Evolutionary conservation across 2,888 invertebrate species (phyloP), one percentile per base, ranked within the genome.

Genomic region (Unio delphinus): DNA sequence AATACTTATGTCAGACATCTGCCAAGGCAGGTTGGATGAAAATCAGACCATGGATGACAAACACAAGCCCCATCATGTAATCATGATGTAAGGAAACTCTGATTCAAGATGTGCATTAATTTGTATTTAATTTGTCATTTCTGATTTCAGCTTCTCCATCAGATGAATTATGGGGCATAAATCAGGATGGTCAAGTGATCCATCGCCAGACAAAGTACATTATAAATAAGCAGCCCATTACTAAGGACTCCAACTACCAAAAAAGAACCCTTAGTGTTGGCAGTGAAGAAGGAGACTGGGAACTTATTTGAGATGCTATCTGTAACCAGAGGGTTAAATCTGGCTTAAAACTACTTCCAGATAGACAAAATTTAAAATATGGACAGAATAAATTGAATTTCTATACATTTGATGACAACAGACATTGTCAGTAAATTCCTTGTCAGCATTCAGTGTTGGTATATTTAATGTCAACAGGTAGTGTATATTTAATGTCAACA

Each of bases 231-330:
- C 23, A 68, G 45, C 45, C 45, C 1, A 3, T 45, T 45, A 45
- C 11, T 45, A 45, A 45, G 45, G 45, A 45, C 11, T 11, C 45
- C 45, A 45, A 11, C 45, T 45, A 1, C 45, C 45, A 45, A 45
- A 45, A 45, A 11, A 11, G 45, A 45, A 45, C 45, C 11, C 45
- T 58, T 20, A 81, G 79, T 64, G 70, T 74, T 17, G 78, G 76
- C n/a, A 80, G 78, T 70, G 82, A 82, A 56, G 86, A 86, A 18
- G 83, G 81, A 3, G 84, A 84, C 59, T 86, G 86, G 86, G 84
- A 84, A 74, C 72, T 86, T 61, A 80, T 86, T 17, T 84, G 45
- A 76, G 20, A 55, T 34, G 18, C 57, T 58, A 18, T 58, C 58
- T 26, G 26, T 1, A 58, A 26, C 58, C 26, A 58, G 26, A 58